phyloP scores from a whole-genome alignment of 2,797 vertebrate species.

The Odontamblyopus rebecca region DNA sequence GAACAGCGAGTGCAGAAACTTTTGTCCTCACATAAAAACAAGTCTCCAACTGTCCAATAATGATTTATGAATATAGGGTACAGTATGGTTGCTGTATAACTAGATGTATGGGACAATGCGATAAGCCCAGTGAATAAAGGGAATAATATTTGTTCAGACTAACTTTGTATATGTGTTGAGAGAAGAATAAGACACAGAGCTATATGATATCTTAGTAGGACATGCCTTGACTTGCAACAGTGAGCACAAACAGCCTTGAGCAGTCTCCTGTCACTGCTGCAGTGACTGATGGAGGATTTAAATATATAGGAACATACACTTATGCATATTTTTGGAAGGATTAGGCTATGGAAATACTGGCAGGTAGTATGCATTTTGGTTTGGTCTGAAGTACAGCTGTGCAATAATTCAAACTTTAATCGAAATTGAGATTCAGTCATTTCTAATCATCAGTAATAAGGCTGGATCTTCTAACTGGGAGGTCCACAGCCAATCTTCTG shows the following conservation, averaged over 20 bases:
- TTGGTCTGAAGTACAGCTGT: too few species aligned
- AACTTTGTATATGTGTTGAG: slow-evolving; percentile 14
- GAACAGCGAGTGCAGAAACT: slow-evolving; percentile 27
- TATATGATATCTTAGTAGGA: slow-evolving; percentile 30
- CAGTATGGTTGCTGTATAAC: slow-evolving; percentile 10
- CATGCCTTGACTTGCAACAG: slow-evolving; percentile 44
- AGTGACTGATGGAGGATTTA: slow-evolving; percentile 11
- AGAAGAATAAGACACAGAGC: slow-evolving; percentile 16
- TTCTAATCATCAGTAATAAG: too few species aligned
- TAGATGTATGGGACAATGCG: slow-evolving; percentile 2
- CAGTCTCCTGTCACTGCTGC: slow-evolving; percentile 20
- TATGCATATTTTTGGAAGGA: background rate
- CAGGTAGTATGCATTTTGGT: background rate
- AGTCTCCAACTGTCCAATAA: slow-evolving; percentile 1
- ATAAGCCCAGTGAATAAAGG: slow-evolving; percentile 1
- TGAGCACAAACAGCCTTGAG: slow-evolving; percentile 28
- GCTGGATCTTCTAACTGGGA: too few species aligned
- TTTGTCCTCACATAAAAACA: slow-evolving; percentile 26
- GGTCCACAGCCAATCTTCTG: too few species aligned
- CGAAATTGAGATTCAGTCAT: too few species aligned
- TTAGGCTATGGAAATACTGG: background rate
- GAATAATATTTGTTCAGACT: slow-evolving; percentile 25
- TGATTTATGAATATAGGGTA: slow-evolving; percentile 25
- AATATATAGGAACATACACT: slow-evolving; percentile 11
- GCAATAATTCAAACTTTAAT: too few species aligned